Conservation (phyloP, 23 tunicate genomes). For the Styela plicata region DNA sequence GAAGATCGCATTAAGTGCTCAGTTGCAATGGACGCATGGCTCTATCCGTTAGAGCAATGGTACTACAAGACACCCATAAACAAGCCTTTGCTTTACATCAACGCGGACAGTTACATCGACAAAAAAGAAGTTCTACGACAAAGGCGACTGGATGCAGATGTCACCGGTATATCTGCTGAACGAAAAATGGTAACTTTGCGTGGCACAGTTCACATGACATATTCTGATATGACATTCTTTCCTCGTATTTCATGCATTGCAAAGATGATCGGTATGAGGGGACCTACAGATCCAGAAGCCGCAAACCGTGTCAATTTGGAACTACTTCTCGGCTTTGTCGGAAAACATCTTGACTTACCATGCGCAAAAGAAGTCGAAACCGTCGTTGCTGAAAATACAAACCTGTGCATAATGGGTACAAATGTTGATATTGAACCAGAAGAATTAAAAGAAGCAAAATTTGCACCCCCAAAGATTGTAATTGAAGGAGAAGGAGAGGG, state of each 20-base stretch:
- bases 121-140: constrained; percentile 35
- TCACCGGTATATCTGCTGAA: constrained; percentile 40
- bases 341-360: constrained; percentile 47
- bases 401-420: constrained; percentile 25
- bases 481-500: neutral
- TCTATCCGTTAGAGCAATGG: constrained; percentile 51
- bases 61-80: constrained; percentile 24
- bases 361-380: constrained; percentile 24
- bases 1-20: constrained; percentile 68
- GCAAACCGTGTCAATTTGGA: constrained; percentile 29
- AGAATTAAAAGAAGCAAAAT: constrained; percentile 35
- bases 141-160: constrained; percentile 53
- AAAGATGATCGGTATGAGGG: constrained; percentile 25
- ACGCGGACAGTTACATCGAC: constrained; percentile 43
- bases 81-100: constrained; percentile 72
- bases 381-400: constrained; percentile 27
- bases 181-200: constrained; percentile 57
- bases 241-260: constrained; percentile 28
- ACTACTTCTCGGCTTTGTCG: constrained; percentile 47
- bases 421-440: constrained; percentile 45
- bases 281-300: constrained; percentile 38
- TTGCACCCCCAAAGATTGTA: neutral
- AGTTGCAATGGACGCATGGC: constrained; percentile 79
- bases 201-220: constrained; percentile 56
- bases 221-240: constrained; percentile 50